These are phyloP conservation scores for Mormyrus proboscirostris DNA, from an alignment of 2,797 vertebrate species.

Conservation along the genomic window DNA sequence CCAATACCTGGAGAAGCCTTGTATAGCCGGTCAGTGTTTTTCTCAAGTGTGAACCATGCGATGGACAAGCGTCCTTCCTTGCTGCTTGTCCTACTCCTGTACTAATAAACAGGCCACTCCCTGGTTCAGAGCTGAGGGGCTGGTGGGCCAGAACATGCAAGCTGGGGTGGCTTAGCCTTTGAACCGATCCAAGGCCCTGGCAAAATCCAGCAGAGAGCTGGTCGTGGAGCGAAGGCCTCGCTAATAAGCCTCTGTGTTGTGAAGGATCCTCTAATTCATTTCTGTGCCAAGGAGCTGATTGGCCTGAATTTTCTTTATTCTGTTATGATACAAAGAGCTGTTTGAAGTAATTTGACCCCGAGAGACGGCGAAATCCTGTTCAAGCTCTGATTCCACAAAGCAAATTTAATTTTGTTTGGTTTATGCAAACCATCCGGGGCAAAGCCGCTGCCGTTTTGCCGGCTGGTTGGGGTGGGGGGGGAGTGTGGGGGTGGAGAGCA, in stretches of 20 bases:
- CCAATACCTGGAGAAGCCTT: background rate
- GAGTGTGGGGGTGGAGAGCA: constrained; percentile 32
- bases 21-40: background rate
- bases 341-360: constrained; percentile 99
- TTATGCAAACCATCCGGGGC: constrained; percentile 98
- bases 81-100: background rate
- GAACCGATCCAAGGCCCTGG: background rate
- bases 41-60: background rate
- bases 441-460: constrained; percentile 80
- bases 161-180: background rate
- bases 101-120: background rate
- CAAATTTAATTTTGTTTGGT: constrained; percentile 99
- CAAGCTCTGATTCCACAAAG: constrained; percentile 99
- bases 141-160: background rate
- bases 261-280: constrained; percentile 97
- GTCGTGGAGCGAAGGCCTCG: constrained; percentile 58
- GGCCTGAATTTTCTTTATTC: constrained; percentile 85
- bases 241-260: constrained; percentile 79
- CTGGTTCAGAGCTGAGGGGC: background rate
- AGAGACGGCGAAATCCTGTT: constrained; percentile 93
- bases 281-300: constrained; percentile 93
- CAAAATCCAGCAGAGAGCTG: background rate
- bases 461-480: constrained; percentile 34
- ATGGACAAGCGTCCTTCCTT: background rate
- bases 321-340: constrained; percentile 99